Evolutionary conservation across 1,140 invertebrate species (phyloP).

Genomic region (Anastrepha obliqua): DNA sequence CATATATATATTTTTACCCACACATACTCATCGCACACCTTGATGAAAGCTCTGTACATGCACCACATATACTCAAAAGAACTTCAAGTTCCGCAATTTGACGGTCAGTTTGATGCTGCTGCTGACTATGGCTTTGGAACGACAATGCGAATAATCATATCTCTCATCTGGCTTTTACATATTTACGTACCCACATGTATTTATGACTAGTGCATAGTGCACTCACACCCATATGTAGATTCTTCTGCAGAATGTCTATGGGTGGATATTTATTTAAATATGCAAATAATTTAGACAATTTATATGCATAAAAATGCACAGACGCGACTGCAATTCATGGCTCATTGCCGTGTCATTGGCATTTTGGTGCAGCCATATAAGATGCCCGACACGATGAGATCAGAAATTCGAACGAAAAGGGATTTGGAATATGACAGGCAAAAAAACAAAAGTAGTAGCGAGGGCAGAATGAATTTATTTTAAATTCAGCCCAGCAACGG

Average conservation of each 20-base stretch:
- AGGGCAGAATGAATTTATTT: too few species aligned
- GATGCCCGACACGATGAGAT: background rate
- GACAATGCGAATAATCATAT: too few species aligned
- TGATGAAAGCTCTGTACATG: too few species aligned
- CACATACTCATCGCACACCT: too few species aligned
- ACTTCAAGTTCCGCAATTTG: too few species aligned
- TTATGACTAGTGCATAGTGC: background rate
- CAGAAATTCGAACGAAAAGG: background rate
- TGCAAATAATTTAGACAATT: background rate
- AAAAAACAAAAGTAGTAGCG: too few species aligned
- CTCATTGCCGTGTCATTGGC: background rate
- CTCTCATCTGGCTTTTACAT: background rate
- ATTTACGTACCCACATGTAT: background rate
- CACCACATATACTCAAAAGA: too few species aligned
- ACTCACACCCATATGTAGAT: background rate
- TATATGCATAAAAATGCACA: constrained; percentile 15
- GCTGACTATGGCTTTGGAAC: too few species aligned
- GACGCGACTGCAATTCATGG: background rate
- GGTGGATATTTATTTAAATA: background rate
- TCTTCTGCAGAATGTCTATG: too few species aligned
- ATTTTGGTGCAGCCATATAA: constrained; percentile 1
- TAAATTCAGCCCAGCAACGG: too few species aligned
- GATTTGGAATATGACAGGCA: background rate
- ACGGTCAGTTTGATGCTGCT: too few species aligned
- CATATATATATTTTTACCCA: too few species aligned